Evolutionary conservation across 2,888 invertebrate species (phyloP).

Genomic region (Aromia moschata): DNA sequence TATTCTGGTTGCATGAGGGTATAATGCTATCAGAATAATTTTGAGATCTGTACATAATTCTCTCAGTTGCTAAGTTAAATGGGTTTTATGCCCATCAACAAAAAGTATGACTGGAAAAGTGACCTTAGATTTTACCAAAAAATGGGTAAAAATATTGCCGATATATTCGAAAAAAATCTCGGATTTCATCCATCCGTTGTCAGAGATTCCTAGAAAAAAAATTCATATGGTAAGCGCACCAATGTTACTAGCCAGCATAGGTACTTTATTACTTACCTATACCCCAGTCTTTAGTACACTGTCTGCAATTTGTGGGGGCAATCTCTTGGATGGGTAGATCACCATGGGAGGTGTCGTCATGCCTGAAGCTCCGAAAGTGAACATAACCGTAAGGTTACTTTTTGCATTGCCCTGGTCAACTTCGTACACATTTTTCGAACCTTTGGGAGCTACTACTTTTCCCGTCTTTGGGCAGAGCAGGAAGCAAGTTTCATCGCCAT

Average conservation of each 20-base stretch:
- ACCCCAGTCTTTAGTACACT: constrained; percentile 54
- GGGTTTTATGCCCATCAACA: constrained; percentile 43
- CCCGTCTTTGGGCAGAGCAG: constrained; percentile 45
- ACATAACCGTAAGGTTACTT: constrained; percentile 57
- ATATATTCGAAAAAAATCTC: constrained; percentile 44
- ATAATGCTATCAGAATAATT: constrained; percentile 47
- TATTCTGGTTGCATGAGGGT: constrained; percentile 49
- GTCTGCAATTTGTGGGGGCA: constrained; percentile 48
- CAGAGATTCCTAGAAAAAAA: constrained; percentile 19
- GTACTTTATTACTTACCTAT: constrained; percentile 35
- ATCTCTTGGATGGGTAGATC: constrained; percentile 53
- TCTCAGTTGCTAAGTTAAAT: constrained; percentile 41
- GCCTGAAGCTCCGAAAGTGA: constrained; percentile 56
- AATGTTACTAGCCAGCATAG: constrained; percentile 2
- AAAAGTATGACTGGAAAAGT: constrained; percentile 37
- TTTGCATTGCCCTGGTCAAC: constrained; percentile 55
- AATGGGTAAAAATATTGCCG: constrained; percentile 29
- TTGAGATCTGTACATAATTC: constrained; percentile 44
- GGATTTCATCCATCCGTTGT: constrained; percentile 48
- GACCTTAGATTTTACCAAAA: constrained; percentile 28
- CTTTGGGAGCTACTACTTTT: constrained; percentile 7
- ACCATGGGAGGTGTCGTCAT: constrained; percentile 55
- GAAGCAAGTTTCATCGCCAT: too few relatives aligned
- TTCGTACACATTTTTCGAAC: constrained; percentile 55
- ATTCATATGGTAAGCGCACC: neutral